A percentile compares a stretch with the other conserved stretches of the same genome.
These are phyloP conservation scores for Catocala fraxini DNA, from an alignment of 2,888 invertebrate genomes.

Conservation along the genomic window DNA sequence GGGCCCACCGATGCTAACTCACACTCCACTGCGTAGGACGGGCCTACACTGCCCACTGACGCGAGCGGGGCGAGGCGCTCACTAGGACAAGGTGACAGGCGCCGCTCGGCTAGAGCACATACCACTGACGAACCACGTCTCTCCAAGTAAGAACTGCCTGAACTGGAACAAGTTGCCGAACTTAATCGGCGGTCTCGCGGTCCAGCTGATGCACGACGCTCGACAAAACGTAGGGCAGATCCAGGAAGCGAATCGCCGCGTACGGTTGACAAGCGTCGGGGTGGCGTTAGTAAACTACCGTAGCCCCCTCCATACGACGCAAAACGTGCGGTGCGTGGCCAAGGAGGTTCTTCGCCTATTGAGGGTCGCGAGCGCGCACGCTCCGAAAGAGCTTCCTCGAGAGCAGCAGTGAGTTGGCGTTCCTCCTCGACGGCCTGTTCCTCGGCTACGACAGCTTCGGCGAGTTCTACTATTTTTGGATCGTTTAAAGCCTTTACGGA, in stretches of 20 bases:
- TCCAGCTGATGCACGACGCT: conserved; percentile 83
- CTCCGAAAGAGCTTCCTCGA: conserved; percentile 89
- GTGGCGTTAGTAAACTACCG: conserved; percentile 91
- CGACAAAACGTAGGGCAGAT: conserved; percentile 84
- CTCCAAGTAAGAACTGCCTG: conserved; percentile 94
- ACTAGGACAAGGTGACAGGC: conserved; percentile 92
- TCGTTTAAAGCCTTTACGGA: conserved; percentile 92
- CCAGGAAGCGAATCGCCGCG: conserved; percentile 89
- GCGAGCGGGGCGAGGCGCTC: conserved; percentile 92
- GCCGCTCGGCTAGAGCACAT: conserved; percentile 92
- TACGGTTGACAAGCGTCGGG: conserved; percentile 88
- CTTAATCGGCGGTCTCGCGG: conserved; percentile 89
- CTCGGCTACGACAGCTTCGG: conserved; percentile 92
- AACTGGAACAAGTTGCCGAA: conserved; percentile 95
- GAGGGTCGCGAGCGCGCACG: conserved; percentile 86
- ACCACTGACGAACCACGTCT: conserved; percentile 93
- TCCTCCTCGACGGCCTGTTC: conserved; percentile 91
- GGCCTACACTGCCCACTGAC: conserved; percentile 93
- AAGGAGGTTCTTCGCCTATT: conserved; percentile 90
- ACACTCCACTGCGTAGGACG: conserved; percentile 90
- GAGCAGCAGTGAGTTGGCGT: conserved; percentile 91
- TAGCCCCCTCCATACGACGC: conserved; percentile 89
- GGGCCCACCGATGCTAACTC: conserved; percentile 91
- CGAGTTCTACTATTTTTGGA: conserved; percentile 93
- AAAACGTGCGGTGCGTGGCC: conserved; percentile 78